These are phyloP conservation scores for Bombycilla garrulus DNA, from an alignment of 2,113 vertebrate genomes.

Conservation along the genomic window DNA sequence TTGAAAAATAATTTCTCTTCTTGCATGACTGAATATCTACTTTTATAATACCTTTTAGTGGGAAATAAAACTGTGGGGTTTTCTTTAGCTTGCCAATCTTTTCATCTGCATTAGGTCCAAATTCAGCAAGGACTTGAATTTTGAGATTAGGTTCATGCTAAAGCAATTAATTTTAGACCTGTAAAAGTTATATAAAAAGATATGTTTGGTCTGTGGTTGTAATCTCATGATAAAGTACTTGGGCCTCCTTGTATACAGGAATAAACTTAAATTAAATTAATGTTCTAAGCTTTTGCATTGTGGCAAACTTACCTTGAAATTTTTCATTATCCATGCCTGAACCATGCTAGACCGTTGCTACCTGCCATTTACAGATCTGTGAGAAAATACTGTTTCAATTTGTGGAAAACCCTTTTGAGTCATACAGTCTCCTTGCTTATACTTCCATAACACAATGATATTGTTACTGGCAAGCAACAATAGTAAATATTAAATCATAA, in stretches of 20 bases:
- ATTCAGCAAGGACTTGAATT: not conserved
- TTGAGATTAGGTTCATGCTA: not conserved
- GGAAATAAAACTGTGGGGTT: not conserved
- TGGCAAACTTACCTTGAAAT: not conserved
- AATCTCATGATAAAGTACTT: not conserved
- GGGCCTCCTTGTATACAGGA: not conserved
- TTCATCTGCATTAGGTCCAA: not conserved
- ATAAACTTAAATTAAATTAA: not conserved
- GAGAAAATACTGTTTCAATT: not conserved
- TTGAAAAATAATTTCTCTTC: not conserved
- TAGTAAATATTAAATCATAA: not conserved
- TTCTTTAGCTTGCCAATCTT: not conserved
- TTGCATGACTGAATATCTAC: not conserved
- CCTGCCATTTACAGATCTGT: not conserved
- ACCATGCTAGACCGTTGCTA: not conserved
- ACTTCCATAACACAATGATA: not conserved
- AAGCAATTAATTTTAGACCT: not conserved
- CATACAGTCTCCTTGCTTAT: not conserved
- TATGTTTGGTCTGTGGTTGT: not conserved
- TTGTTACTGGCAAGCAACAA: not conserved
- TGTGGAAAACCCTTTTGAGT: not conserved
- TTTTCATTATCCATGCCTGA: not conserved
- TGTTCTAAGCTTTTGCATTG: not conserved
- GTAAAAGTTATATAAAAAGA: not conserved
- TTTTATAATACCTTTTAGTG: not conserved